phyloP scores from a whole-genome alignment of 2,888 invertebrate species.

The Microctonus hyperodae region DNA sequence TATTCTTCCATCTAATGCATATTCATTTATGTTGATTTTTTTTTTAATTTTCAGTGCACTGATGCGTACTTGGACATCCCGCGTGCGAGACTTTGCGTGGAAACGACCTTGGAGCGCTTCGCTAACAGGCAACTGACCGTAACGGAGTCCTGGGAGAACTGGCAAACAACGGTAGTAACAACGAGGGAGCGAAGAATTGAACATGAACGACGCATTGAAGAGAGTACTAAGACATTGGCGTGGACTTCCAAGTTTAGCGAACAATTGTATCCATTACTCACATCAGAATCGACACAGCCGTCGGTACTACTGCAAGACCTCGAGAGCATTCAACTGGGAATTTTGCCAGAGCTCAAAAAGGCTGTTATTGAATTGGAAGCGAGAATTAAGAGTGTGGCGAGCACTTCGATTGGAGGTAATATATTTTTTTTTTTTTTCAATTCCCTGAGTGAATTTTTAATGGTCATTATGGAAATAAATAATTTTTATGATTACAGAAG shows the following conservation, averaged over 20 bases:
- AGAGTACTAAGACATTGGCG: conserved; percentile 68
- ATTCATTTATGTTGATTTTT: background rate
- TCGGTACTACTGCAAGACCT: conserved; percentile 67
- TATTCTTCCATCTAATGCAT: background rate
- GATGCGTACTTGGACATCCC: conserved; percentile 76
- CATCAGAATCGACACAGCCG: conserved; percentile 69
- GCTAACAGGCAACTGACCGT: conserved; percentile 71
- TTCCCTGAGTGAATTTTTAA: no score
- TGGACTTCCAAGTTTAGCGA: conserved; percentile 75
- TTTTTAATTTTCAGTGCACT: conserved; percentile 50
- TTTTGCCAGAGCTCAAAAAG: conserved; percentile 69
- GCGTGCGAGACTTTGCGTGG: conserved; percentile 72
- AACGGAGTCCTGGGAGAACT: conserved; percentile 75
- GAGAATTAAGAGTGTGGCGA: conserved; percentile 73
- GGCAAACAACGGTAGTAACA: conserved; percentile 70
- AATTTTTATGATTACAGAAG: conserved; percentile 50
- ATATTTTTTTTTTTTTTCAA: no score
- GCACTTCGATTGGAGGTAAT: conserved; percentile 69
- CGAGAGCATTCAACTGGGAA: conserved; percentile 67
- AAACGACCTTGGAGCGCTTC: conserved; percentile 74
- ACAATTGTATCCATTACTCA: conserved; percentile 79
- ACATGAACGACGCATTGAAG: conserved; percentile 64
- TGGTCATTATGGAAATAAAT: conserved; percentile 4
- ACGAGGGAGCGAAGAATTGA: conserved; percentile 62
- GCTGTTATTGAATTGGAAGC: conserved; percentile 74